Evolutionary conservation across 2,113 vertebrate genomes (phyloP), one percentile per base, ranked within the genome.

Genomic region (Eubucco bourcierii): DNA sequence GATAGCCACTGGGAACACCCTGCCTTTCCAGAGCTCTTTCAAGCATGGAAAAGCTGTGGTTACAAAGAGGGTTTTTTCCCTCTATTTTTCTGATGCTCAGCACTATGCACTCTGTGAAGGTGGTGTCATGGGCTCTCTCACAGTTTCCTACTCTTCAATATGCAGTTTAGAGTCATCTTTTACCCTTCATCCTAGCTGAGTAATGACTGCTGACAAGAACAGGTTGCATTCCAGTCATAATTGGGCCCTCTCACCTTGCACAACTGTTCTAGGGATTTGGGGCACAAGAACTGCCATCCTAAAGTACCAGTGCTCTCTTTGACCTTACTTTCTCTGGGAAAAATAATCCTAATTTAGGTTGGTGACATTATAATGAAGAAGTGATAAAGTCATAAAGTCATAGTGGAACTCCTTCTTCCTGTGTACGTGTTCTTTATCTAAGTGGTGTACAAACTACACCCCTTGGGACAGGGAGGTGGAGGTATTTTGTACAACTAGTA

Each of bases 1-100:
- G 0, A 94, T 70, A 85, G 95, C 87, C 84, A 80, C 44, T 72
- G 85, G 94, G 76, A 94, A 90, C n/a, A 34, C 39, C 53, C 46
- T 76, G 84, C 58, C 76, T 68, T 77, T 85, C 58, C 61, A 78
- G 89, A 90, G 64, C 58, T n/a, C 39, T 25, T 81, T 90, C 79
- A 72, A 83, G 91, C 0, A 0, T 27, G 15, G 58, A 95, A 89
- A 93, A 92, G 44, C 27, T 0, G 1, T 68, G 53, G 67, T 31
- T 61, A 66, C 47, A 53, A 7, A 39, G 18, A 15, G 25, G 2
- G 55, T 77, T 71, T 94, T 64, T 25, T 14, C 16, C 17, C 53
- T 80, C 9, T 34, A 3, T 73, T 67, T 94, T 9, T 4, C 68
- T 46, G 34, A 84, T 53, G 63, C 58, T 92, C 50, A 88, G 77